Conservation (phyloP, 2,113 vertebrate genomes). For the Malurus melanocephalus region DNA sequence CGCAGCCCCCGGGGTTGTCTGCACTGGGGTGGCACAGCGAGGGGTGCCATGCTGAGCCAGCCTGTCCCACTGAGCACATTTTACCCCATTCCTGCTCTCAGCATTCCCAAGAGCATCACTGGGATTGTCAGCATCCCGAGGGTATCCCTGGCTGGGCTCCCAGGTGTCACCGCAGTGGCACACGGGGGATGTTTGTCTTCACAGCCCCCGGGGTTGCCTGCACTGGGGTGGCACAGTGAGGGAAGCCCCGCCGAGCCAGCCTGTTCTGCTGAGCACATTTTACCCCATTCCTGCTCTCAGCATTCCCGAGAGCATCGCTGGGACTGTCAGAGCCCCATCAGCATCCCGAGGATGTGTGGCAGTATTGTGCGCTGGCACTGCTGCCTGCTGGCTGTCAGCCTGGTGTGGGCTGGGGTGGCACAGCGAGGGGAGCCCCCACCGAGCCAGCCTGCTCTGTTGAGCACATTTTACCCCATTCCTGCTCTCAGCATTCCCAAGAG, state of each 20-base stretch:
- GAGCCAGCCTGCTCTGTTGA: neutral
- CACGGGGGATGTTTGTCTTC: neutral
- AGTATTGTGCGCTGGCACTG: too few relatives aligned
- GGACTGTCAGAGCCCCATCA: too few relatives aligned
- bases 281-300: too few relatives aligned
- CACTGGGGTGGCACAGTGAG: too few relatives aligned
- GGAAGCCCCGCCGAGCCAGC: too few relatives aligned
- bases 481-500: neutral
- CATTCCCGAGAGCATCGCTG: too few relatives aligned
- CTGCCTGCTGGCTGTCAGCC: too few relatives aligned
- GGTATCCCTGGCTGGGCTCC: neutral
- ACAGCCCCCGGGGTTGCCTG: neutral
- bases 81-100: neutral
- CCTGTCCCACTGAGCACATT: too few relatives aligned
- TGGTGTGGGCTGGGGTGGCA: neutral
- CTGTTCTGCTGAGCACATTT: too few relatives aligned
- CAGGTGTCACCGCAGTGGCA: accelerated
- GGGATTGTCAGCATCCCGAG: neutral
- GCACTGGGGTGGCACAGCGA: too few relatives aligned
- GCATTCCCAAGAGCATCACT: neutral
- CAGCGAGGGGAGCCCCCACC: neutral
- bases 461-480: neutral
- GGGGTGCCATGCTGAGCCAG: too few relatives aligned
- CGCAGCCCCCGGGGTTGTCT: neutral
- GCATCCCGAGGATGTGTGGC: too few relatives aligned